These are phyloP conservation scores for Rhyacophila evoluta DNA, from an alignment of 2,888 invertebrate species.

Conservation along the genomic window DNA sequence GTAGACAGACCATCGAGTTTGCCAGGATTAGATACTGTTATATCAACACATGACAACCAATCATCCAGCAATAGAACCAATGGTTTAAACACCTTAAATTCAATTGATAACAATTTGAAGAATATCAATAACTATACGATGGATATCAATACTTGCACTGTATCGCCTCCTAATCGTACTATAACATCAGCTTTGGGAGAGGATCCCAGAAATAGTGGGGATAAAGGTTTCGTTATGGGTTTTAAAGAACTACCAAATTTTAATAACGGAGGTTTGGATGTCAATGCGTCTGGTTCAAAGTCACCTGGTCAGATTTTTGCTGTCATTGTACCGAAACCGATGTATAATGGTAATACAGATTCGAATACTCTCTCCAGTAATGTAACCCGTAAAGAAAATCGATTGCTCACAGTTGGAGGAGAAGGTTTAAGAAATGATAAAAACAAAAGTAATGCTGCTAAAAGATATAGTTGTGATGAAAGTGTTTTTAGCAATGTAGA, in stretches of 20 bases:
- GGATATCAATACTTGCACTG: slow-evolving; percentile 58
- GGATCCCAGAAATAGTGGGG: slow-evolving; percentile 55
- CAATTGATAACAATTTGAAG: slow-evolving; percentile 31
- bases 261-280: slow-evolving; percentile 56
- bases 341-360: slow-evolving; percentile 56
- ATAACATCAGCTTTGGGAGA: slow-evolving; percentile 64
- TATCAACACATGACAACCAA: not conserved
- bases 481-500: slow-evolving; percentile 28
- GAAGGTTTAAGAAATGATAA: not conserved
- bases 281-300: slow-evolving; percentile 53
- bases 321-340: slow-evolving; percentile 67
- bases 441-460: slow-evolving; percentile 39
- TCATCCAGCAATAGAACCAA: not conserved
- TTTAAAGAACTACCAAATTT: slow-evolving; percentile 63
- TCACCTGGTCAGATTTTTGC: slow-evolving; percentile 65
- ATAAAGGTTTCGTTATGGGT: slow-evolving; percentile 65
- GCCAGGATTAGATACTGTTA: slow-evolving; percentile 49
- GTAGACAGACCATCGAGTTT: slow-evolving; percentile 48
- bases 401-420: slow-evolving; percentile 21
- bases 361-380: slow-evolving; percentile 20
- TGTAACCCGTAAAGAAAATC: slow-evolving; percentile 33
- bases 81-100: slow-evolving; percentile 27
- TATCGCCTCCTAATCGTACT: slow-evolving; percentile 68
- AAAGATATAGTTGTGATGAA: slow-evolving; percentile 56
- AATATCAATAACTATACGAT: slow-evolving; percentile 27